Conservation (phyloP, 1,140 invertebrate genomes). For the Camponotus pennsylvanicus region DNA sequence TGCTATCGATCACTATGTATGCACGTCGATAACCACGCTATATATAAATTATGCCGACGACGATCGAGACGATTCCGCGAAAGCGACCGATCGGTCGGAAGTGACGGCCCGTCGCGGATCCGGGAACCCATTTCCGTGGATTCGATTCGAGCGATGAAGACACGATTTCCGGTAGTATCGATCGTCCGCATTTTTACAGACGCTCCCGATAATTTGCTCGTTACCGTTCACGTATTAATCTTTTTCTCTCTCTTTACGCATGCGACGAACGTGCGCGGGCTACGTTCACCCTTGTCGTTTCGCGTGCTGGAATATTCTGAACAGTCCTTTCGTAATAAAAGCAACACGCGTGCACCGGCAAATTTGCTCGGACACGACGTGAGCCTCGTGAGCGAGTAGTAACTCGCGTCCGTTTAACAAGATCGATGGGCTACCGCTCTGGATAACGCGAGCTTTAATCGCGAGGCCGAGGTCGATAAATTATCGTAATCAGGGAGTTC, state of each 20-base stretch:
- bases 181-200: constrained; percentile 10
- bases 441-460: constrained; percentile 49
- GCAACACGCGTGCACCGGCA: constrained; percentile 24
- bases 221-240: constrained; percentile 49
- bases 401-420: constrained; percentile 44
- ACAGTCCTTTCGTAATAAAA: constrained; percentile 42
- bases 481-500: constrained; percentile 30
- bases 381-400: constrained; percentile 37
- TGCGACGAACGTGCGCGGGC: constrained; percentile 17
- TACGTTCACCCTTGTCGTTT: constrained; percentile 43
- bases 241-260: constrained; percentile 24
- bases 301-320: constrained; percentile 51
- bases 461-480: constrained; percentile 12
- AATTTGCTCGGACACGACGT: constrained; percentile 50
- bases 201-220: constrained; percentile 39
- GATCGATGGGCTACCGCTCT: constrained; percentile 48
- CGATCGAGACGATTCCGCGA: constrained; percentile 72
- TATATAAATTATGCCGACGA: constrained; percentile 80
- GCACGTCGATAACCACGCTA: constrained; percentile 62
- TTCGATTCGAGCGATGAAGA: constrained; percentile 39
- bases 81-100: constrained; percentile 28
- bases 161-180: constrained; percentile 33
- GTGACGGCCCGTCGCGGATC: neutral
- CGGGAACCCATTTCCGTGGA: constrained; percentile 38
- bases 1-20: constrained; percentile 63